Percentiles rank a stretch among this genome's conserved stretches.
Conservation (phyloP, 2,888 invertebrate species). For the Torymus tubicola region DNA sequence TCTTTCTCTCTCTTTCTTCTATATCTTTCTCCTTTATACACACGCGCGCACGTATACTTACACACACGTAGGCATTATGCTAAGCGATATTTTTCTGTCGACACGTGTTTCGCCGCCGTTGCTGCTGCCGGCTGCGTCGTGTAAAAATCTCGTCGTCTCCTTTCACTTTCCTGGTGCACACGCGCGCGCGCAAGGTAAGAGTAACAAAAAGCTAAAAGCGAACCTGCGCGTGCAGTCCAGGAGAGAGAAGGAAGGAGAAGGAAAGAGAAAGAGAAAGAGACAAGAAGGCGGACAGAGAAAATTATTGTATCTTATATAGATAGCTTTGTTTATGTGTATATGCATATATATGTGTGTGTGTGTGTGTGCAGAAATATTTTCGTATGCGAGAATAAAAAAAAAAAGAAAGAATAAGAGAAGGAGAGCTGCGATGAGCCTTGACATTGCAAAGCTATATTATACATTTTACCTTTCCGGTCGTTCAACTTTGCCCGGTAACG, state of each 20-base stretch:
- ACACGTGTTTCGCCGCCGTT: constrained; percentile 35
- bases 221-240: not conserved
- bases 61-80: constrained; percentile 16
- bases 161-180: not conserved
- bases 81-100: constrained; percentile 43
- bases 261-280: not conserved
- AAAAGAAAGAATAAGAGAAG: not conserved
- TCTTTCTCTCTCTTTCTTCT: too few relatives aligned
- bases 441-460: constrained; percentile 36
- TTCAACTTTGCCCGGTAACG: constrained; percentile 53
- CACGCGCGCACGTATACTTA: too few relatives aligned
- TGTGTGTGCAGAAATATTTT: too few relatives aligned
- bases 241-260: not conserved
- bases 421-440: constrained; percentile 9
- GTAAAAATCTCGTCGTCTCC: too few relatives aligned
- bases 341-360: too few relatives aligned
- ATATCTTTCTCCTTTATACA: too few relatives aligned
- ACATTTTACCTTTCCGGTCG: constrained; percentile 45
- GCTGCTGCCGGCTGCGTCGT: too few relatives aligned
- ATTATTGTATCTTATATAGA: too few relatives aligned
- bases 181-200: not conserved
- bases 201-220: not conserved
- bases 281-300: too few relatives aligned
- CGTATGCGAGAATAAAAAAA: not conserved
- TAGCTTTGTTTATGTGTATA: too few relatives aligned